Conservation (phyloP, 92 coral and sea anemone genomes). For the Palythoa grandis region DNA sequence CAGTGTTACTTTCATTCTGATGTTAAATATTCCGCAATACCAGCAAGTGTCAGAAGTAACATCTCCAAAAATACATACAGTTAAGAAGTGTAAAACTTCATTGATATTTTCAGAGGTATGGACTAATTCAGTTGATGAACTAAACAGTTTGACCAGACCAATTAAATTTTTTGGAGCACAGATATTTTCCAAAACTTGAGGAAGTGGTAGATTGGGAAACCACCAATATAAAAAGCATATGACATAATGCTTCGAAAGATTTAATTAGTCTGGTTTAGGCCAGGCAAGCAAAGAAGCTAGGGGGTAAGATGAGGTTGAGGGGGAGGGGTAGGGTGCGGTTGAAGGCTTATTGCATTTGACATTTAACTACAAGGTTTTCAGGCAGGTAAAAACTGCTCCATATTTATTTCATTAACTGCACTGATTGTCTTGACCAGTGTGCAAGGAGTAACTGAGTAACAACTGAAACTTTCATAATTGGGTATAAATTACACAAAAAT, state of each 20-base stretch:
- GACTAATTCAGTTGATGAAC: constrained; percentile 25
- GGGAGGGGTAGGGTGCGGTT: constrained; percentile 18
- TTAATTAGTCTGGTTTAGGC: constrained; percentile 25
- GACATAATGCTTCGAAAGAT: constrained; percentile 21
- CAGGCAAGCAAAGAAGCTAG: constrained; percentile 21
- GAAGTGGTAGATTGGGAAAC: constrained; percentile 4
- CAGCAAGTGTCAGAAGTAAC: constrained; percentile 25
- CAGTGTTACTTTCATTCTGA: constrained; percentile 1
- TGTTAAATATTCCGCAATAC: constrained; percentile 20
- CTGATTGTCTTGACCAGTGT: constrained; percentile 28
- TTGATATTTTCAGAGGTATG: constrained; percentile 26
- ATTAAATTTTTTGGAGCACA: constrained; percentile 21
- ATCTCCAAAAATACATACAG: constrained; percentile 15
- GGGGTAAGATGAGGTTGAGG: constrained; percentile 20
- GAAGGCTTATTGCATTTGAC: constrained; percentile 24
- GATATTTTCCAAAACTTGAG: constrained; percentile 23
- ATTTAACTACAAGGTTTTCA: constrained; percentile 33
- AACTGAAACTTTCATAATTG: constrained; percentile 23
- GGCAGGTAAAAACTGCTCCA: constrained; percentile 30
- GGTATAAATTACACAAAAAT: constrained; percentile 19
- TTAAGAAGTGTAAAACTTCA: neutral
- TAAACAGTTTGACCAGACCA: constrained; percentile 25
- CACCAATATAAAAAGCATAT: constrained; percentile 32
- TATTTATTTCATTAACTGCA: constrained; percentile 22
- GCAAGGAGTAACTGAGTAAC: constrained; percentile 33